A percentile compares a stretch with the other conserved stretches of the same genome.
These are phyloP conservation scores for Podotricha telesiphe DNA, from an alignment of 2,888 invertebrate genomes.

Conservation along the genomic window DNA sequence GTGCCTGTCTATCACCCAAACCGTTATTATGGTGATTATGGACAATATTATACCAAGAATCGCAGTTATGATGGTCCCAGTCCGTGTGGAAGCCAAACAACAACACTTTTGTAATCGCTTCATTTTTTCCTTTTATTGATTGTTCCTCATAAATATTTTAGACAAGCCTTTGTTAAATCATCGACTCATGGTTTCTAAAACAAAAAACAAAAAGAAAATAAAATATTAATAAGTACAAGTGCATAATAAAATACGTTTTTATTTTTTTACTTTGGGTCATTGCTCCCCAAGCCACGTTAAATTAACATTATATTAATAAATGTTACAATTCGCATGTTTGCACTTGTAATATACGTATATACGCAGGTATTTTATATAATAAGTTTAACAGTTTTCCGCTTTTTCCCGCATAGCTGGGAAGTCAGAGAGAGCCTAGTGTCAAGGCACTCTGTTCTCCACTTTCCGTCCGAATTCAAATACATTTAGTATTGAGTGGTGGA, in stretches of 20 bases:
- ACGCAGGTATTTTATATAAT: neutral
- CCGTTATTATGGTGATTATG: constrained; percentile 86
- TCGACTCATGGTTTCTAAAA: constrained; percentile 50
- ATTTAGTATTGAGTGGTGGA: no score
- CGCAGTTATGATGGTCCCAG: constrained; percentile 89
- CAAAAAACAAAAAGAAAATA: constrained; percentile 41
- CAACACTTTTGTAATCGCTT: constrained; percentile 87
- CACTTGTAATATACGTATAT: neutral
- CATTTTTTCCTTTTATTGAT: constrained; percentile 55
- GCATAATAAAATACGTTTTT: neutral
- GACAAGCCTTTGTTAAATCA: constrained; percentile 29
- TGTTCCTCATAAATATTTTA: constrained; percentile 19
- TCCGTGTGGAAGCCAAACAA: constrained; percentile 87
- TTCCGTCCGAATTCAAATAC: no score
- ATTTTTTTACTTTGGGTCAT: no score
- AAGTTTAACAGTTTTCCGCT: no score
- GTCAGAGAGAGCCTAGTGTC: no score
- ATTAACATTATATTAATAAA: no score
- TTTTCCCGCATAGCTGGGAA: no score
- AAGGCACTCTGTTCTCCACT: no score
- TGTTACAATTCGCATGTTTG: no score
- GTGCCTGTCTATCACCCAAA: constrained; percentile 83
- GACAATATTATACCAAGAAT: constrained; percentile 89
- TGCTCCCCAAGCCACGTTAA: no score
- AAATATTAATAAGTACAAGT: neutral